Conservation (phyloP, 2,888 invertebrate species). For the Podabrus alpinus region DNA sequence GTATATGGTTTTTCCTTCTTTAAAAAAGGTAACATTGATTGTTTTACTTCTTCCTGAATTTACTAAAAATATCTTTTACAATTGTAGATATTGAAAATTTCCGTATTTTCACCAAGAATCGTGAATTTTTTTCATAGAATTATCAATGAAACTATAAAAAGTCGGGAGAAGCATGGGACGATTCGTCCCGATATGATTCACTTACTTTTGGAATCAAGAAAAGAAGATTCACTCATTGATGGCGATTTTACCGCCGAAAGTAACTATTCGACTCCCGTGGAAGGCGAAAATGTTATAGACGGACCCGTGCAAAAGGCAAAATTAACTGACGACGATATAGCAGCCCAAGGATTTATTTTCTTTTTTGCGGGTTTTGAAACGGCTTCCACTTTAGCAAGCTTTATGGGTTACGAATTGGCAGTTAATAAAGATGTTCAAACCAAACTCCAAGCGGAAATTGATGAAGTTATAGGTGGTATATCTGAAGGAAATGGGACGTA, state of each 20-base stretch:
- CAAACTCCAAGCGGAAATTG: neutral
- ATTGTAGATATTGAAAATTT: constrained; percentile 14
- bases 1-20: neutral
- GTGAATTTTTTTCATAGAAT: constrained; percentile 31
- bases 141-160: constrained; percentile 29
- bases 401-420: constrained; percentile 1
- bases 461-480: neutral
- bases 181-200: constrained; percentile 23
- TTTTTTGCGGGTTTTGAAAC: neutral
- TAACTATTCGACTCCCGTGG: too few species aligned
- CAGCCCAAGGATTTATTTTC: constrained; percentile 1
- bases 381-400: neutral
- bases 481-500: neutral
- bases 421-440: neutral
- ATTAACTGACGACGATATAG: constrained; percentile 4
- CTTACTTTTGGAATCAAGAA: constrained; percentile 23
- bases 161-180: constrained; percentile 1
- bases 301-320: neutral
- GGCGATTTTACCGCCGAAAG: neutral
- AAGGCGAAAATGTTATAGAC: too few species aligned
- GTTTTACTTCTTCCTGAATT: neutral
- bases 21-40: neutral
- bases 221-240: neutral
- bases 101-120: neutral
- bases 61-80: neutral